phyloP scores from a whole-genome alignment of 2,888 invertebrate species.

The Diaphora mendica region DNA sequence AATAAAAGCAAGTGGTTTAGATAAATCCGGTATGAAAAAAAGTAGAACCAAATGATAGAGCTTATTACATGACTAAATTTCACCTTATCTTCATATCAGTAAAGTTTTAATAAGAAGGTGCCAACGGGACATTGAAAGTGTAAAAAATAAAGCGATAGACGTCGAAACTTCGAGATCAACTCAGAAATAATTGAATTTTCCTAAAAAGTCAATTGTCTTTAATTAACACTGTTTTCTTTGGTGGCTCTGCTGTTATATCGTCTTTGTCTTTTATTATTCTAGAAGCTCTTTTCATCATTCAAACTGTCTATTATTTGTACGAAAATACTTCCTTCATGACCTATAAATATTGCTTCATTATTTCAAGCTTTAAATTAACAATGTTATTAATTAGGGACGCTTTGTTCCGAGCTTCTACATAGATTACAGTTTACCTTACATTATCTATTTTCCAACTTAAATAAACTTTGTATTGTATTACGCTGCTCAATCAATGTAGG shows the following conservation, averaged over 20 bases:
- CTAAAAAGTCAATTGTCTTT: conserved; percentile 33
- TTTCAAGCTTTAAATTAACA: too few species aligned
- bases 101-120: conserved; percentile 34
- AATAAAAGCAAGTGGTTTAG: not conserved
- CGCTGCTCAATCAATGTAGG: too few species aligned
- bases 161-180: conserved; percentile 23
- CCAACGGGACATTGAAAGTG: conserved; percentile 15
- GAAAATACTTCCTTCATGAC: not conserved
- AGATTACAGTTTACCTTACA: not conserved
- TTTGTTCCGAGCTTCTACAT: not conserved
- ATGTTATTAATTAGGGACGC: not conserved
- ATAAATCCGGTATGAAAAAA: not conserved
- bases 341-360: not conserved
- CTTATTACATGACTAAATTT: not conserved
- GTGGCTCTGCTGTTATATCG: conserved; percentile 15
- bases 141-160: conserved; percentile 16
- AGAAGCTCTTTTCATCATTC: conserved; percentile 2
- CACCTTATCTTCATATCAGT: conserved; percentile 25
- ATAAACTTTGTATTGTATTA: too few species aligned
- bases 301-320: not conserved
- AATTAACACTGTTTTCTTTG: conserved; percentile 39
- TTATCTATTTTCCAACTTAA: too few species aligned
- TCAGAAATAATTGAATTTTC: conserved; percentile 34
- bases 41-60: not conserved
- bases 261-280: conserved; percentile 12